Base-by-base conservation (phyloP, 2,797 vertebrate species). In the Gila robusta region DNA sequence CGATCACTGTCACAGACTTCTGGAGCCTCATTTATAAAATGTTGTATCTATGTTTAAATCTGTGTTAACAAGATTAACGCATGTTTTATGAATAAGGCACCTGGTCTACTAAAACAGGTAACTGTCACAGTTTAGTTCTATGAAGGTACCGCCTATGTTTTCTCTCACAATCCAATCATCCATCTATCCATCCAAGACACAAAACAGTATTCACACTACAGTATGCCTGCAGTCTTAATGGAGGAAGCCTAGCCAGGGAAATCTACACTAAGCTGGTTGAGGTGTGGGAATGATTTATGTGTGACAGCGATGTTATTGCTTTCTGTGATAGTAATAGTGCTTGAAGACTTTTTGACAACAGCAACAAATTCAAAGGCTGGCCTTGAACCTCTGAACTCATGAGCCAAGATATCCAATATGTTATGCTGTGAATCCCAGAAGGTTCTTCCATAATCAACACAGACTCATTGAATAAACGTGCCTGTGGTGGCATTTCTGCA, bases 311-410 rank as follows among this genome's bases (percentile, higher is more conserved):
- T 8, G 17, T 71, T 81, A 64, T 73, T 82, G 32, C 79, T 59
- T 79, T 81, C 62, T 64, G 64, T 23, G 74, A 85, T 49, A 78
- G 28, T 62, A 67, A 81, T 67, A 67, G 49, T 69, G n/a, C 83
- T 84, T 78, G 49, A 84, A 74, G 44, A 69, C 4, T 10, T 77
- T 67, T 81, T 67, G 82, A 64, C 54, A 59, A 62, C 7, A 35
- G 21, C 49, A 64, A 82, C 73, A 77, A 47, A 82, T 87, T 52
- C 73, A 69, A 39, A 77, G 62, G 8, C 23, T 77, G 71, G 81
- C 71, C 78, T 82, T 85, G 78, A 87, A 77, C 62, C 37, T 80
- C 28, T 81, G 47, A 76, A 69, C 86, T 73, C 70, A 54, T 73
- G 10, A 81, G 47, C 17, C 44, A 37, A 67, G 44, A 41, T 16